A percentile compares a stretch with the other conserved stretches of the same genome.
Conservation (phyloP, 1,140 invertebrate genomes). For the Papilio helenus region DNA sequence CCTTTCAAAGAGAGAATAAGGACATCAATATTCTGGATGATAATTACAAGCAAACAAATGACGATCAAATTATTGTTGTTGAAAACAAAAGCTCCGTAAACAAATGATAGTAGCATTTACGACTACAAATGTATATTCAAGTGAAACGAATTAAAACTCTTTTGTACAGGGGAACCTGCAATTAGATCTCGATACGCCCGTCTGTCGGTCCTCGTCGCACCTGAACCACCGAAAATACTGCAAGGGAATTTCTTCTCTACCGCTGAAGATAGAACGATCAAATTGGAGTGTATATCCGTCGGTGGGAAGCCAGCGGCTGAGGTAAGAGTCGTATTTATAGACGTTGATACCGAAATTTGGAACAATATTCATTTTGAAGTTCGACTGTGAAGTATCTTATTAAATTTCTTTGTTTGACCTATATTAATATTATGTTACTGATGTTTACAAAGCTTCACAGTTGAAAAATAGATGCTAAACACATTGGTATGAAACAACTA, state of each 20-base stretch:
- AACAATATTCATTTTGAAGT: slow-evolving; percentile 22
- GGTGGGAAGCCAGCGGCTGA: slow-evolving; percentile 96
- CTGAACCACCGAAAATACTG: slow-evolving; percentile 93
- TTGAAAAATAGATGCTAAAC: no score
- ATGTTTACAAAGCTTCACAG: no score
- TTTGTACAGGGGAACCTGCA: slow-evolving; percentile 86
- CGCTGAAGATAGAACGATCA: slow-evolving; percentile 93
- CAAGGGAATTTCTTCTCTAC: slow-evolving; percentile 91
- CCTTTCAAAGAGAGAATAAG: no score
- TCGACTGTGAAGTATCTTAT: slow-evolving; percentile 5
- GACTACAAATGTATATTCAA: slow-evolving; percentile 43
- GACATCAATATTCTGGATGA: no score
- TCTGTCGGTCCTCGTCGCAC: slow-evolving; percentile 94
- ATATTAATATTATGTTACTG: no score
- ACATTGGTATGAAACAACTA: no score
- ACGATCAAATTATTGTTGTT: not conserved
- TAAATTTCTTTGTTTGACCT: slow-evolving; percentile 19
- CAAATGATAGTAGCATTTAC: slow-evolving; percentile 5
- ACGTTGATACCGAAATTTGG: not conserved
- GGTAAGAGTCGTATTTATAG: slow-evolving; percentile 82
- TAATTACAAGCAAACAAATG: no score
- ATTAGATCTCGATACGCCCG: slow-evolving; percentile 92
- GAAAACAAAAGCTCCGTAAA: slow-evolving; percentile 23
- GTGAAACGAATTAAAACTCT: slow-evolving; percentile 66
- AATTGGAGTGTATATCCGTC: slow-evolving; percentile 94